A percentile compares a stretch with the other conserved stretches of the same genome.
phyloP scores from a whole-genome alignment of 2,797 vertebrate genomes.

The Odontamblyopus rebecca region DNA sequence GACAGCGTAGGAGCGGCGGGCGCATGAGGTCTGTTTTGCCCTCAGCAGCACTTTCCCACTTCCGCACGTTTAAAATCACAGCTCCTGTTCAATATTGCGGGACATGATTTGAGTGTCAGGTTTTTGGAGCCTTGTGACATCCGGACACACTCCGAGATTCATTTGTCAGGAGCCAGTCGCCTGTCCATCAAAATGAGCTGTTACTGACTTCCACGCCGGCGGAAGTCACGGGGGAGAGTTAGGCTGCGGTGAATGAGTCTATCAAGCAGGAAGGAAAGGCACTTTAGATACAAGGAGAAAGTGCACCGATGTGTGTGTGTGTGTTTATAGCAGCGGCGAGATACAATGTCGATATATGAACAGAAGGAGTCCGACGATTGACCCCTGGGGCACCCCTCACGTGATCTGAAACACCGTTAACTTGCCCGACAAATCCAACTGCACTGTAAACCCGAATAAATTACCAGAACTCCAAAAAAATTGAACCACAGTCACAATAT shows the following conservation, averaged over 20 bases:
- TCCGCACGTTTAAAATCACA: slow-evolving; percentile 13
- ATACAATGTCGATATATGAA: no score
- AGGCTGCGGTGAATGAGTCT: neutral
- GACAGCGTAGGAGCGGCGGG: neutral
- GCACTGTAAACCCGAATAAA: no score
- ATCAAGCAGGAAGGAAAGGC: neutral
- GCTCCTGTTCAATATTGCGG: slow-evolving; percentile 56
- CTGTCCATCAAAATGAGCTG: slow-evolving; percentile 27
- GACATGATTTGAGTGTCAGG: slow-evolving; percentile 61
- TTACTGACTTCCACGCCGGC: slow-evolving; percentile 1
- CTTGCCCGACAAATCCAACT: no score
- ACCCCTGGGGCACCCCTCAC: no score
- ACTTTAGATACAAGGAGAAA: neutral
- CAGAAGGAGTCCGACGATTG: no score
- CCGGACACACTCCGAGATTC: slow-evolving; percentile 50
- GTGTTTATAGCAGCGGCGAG: neutral
- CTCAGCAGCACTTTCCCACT: slow-evolving; percentile 36
- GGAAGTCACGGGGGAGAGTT: neutral
- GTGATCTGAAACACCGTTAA: no score
- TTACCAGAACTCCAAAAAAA: no score
- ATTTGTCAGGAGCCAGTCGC: slow-evolving; percentile 44
- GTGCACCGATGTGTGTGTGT: neutral
- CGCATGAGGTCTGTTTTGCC: slow-evolving; percentile 23
- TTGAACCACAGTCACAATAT: no score
- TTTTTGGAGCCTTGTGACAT: slow-evolving; percentile 56